Percentiles rank a stretch among this genome's conserved stretches.
These are phyloP conservation scores for Sprattus sprattus DNA, from an alignment of 2,113 vertebrate species.

Conservation along the genomic window DNA sequence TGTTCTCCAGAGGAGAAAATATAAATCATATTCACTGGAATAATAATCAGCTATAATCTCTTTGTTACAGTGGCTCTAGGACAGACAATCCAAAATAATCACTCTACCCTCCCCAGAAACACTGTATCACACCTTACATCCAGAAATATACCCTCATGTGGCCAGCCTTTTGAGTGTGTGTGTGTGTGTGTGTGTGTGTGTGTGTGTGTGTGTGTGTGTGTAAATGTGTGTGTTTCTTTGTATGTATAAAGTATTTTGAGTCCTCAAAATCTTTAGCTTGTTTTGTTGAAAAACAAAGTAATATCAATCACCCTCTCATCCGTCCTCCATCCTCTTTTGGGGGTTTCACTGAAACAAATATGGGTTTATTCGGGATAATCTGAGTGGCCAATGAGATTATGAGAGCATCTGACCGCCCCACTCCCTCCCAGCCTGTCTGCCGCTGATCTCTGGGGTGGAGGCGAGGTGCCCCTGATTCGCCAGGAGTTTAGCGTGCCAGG, in stretches of 20 bases:
- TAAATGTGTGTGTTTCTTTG: background rate
- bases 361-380: constrained; percentile 43
- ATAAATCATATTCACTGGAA: background rate
- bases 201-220: background rate
- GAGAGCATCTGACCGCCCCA: constrained; percentile 22
- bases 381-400: constrained; percentile 43
- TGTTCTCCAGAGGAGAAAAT: background rate
- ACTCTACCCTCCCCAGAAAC: background rate
- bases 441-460: constrained; percentile 31
- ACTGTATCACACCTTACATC: background rate
- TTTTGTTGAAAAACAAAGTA: constrained; percentile 3
- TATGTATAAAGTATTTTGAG: background rate
- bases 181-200: constrained; percentile 1
- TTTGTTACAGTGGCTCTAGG: background rate
- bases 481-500: constrained; percentile 62
- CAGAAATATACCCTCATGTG: background rate
- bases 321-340: background rate
- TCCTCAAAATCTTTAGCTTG: background rate
- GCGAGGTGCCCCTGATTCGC: constrained; percentile 57
- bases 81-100: background rate
- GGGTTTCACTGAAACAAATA: constrained; percentile 44
- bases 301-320: background rate
- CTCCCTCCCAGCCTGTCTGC: constrained; percentile 2
- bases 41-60: constrained; percentile 11
- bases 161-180: background rate